Conservation (phyloP, 2,113 vertebrate species). For the Montifringilla adamsi region DNA sequence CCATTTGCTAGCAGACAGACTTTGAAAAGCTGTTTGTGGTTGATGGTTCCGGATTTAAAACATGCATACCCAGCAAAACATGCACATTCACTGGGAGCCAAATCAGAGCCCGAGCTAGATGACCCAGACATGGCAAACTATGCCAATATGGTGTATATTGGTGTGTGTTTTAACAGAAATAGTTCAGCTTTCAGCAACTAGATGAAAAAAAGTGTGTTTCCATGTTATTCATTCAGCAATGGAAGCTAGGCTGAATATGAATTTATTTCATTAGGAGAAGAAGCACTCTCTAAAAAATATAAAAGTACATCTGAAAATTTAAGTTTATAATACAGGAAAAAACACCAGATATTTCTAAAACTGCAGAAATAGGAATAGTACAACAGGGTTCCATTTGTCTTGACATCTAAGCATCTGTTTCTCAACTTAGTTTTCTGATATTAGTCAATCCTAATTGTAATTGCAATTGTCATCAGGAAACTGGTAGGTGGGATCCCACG, state of each 20-base stretch:
- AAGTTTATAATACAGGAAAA: not conserved
- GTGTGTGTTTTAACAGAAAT: not conserved
- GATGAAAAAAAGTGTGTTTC: not conserved
- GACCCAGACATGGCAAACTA: not conserved
- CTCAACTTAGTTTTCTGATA: not conserved
- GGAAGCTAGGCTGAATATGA: not conserved
- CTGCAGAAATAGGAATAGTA: not conserved
- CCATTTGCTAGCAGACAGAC: not conserved
- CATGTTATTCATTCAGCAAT: not conserved
- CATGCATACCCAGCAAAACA: not conserved
- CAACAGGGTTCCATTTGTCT: not conserved
- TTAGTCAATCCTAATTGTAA: not conserved
- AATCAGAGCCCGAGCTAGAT: not conserved
- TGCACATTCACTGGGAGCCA: not conserved
- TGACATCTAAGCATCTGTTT: not conserved
- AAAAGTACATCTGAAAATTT: not conserved
- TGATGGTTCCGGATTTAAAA: not conserved
- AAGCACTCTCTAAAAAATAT: not conserved
- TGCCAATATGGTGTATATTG: not conserved
- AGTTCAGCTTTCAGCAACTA: not conserved
- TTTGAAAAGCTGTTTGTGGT: not conserved
- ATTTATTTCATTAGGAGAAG: not conserved
- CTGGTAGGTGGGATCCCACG: not conserved
- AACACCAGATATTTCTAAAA: not conserved
- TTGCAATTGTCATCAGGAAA: not conserved